phyloP scores from a whole-genome alignment of 2,888 invertebrate species.

The Hemistola chrysoprasaria region DNA sequence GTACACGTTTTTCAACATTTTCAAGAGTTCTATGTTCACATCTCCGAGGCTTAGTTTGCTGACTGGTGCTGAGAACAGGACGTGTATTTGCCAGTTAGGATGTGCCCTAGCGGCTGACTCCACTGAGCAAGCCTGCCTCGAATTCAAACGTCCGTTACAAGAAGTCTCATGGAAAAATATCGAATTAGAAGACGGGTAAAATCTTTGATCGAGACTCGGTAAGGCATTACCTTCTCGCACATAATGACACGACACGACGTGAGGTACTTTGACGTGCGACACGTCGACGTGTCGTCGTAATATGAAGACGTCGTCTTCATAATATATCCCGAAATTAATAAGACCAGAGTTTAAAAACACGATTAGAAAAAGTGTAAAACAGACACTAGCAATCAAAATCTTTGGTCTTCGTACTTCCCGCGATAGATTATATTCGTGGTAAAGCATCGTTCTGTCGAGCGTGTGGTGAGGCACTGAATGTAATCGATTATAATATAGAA shows the following conservation, averaged over 20 bases:
- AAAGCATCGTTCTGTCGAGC: too few relatives aligned
- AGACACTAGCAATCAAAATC: too few relatives aligned
- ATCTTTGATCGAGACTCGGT: conserved; percentile 4
- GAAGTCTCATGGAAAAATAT: conserved; percentile 86
- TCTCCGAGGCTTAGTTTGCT: not conserved
- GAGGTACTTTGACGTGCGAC: too few relatives aligned
- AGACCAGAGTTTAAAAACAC: too few relatives aligned
- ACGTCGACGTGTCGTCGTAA: too few relatives aligned
- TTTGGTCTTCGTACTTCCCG: too few relatives aligned
- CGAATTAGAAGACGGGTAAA: conserved; percentile 36
- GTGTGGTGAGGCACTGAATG: too few relatives aligned
- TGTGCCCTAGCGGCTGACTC: conserved; percentile 33
- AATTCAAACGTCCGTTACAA: conserved; percentile 70
- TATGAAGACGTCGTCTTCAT: too few relatives aligned
- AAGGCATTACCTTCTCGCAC: conserved; percentile 18
- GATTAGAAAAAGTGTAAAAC: too few relatives aligned
- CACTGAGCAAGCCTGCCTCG: conserved; percentile 32
- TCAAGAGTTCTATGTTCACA: conserved; percentile 5
- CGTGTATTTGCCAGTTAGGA: conserved; percentile 63
- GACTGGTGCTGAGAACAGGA: conserved; percentile 41
- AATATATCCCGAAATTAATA: not conserved
- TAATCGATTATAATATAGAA: too few relatives aligned
- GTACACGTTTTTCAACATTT: conserved; percentile 71
- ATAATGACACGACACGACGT: conserved; percentile 25
- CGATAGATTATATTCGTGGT: not conserved